Evolutionary conservation across 2,113 vertebrate genomes (phyloP).

Genomic region (Pterocles burchelli): DNA sequence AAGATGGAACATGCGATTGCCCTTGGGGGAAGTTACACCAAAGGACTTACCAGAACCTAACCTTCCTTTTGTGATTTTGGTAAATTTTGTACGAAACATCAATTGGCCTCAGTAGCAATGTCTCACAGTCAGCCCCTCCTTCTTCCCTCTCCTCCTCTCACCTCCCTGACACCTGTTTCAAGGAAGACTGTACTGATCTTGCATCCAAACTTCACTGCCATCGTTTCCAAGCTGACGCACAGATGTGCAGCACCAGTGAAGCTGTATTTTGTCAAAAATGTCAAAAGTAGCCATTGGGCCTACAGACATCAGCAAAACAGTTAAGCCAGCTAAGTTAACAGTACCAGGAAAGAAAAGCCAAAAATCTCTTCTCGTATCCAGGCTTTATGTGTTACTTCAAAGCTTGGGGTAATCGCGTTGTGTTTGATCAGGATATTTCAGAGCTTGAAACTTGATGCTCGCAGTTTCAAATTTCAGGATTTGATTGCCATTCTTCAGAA

Average conservation of each 20-base stretch:
- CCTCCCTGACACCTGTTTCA: not conserved
- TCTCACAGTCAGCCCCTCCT: not conserved
- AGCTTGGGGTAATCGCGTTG: not conserved
- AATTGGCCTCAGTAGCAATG: not conserved
- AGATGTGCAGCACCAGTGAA: not conserved
- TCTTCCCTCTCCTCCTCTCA: not conserved
- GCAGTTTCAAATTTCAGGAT: not conserved
- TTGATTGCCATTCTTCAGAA: not conserved
- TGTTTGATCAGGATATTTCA: constrained; percentile 16
- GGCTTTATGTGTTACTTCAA: not conserved
- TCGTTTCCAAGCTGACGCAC: not conserved
- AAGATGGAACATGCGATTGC: not conserved
- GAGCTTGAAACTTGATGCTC: constrained; percentile 9
- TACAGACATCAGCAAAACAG: not conserved
- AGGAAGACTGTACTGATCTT: not conserved
- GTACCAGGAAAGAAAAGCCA: not conserved
- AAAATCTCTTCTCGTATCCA: not conserved
- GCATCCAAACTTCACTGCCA: not conserved
- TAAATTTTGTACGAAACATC: not conserved
- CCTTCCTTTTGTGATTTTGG: not conserved
- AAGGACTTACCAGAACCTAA: not conserved
- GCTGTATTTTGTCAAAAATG: not conserved
- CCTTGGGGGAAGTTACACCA: not conserved
- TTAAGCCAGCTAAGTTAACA: not conserved
- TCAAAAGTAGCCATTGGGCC: not conserved